A percentile compares a stretch with the other conserved stretches of the same genome.
phyloP scores from a whole-genome alignment of 2,113 vertebrate species.

The Scytalopus superciliaris region DNA sequence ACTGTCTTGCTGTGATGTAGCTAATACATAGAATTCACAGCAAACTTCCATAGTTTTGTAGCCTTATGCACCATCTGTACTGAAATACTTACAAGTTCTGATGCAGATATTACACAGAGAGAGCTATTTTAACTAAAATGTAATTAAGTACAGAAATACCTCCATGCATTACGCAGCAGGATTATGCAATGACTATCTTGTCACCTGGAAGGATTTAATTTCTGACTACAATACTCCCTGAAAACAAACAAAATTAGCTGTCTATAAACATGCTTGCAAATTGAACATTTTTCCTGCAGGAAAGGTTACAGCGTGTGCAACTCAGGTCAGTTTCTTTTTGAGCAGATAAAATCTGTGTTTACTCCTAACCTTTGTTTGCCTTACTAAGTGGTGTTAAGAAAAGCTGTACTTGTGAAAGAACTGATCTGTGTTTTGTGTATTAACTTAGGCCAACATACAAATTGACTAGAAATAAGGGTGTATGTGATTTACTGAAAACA shows the following conservation, averaged over 20 bases:
- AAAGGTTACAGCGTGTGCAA: neutral
- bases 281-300: neutral
- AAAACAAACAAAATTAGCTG: neutral
- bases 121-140: neutral
- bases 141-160: neutral
- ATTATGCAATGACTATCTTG: neutral
- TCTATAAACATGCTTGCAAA: neutral
- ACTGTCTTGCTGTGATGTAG: neutral
- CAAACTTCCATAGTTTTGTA: neutral
- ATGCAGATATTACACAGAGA: neutral
- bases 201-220: neutral
- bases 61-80: neutral
- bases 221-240: neutral
- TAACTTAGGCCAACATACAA: neutral
- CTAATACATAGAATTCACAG: neutral
- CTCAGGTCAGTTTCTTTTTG: neutral
- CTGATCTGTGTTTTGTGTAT: neutral
- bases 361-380: neutral
- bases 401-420: neutral
- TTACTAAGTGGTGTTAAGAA: neutral
- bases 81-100: neutral
- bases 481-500: neutral
- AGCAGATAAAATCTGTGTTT: conserved; percentile 1
- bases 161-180: neutral
- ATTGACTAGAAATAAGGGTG: neutral